A percentile compares a stretch with the other conserved stretches of the same genome.
Evolutionary conservation across 2,888 invertebrate species (phyloP).

Genomic region (Neoaliturus tenellus): DNA sequence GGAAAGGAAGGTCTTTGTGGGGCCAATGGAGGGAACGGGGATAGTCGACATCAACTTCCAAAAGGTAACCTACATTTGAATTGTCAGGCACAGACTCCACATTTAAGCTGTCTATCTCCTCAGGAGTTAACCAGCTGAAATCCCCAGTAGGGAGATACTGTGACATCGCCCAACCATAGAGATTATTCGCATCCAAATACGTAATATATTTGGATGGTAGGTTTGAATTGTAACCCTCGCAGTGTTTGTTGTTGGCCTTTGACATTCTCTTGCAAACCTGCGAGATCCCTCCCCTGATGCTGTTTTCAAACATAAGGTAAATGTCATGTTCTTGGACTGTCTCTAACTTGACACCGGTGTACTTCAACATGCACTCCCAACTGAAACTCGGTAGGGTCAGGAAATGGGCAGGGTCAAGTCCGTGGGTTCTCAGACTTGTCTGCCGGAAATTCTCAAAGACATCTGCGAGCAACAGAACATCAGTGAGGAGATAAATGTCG

Average conservation of each 20-base stretch:
- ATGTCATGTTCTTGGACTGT: constrained; percentile 12
- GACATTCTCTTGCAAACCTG: not conserved
- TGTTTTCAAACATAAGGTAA: constrained; percentile 51
- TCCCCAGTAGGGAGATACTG: constrained; percentile 67
- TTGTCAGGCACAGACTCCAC: constrained; percentile 17
- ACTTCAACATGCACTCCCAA: constrained; percentile 68
- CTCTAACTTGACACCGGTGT: not conserved
- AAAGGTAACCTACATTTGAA: constrained; percentile 62
- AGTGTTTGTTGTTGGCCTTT: constrained; percentile 42
- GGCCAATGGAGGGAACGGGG: constrained; percentile 35
- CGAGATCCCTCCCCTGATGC: constrained; percentile 39
- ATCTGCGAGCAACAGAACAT: constrained; percentile 70
- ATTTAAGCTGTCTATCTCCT: constrained; percentile 6
- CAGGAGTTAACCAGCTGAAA: constrained; percentile 67
- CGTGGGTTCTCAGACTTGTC: constrained; percentile 66
- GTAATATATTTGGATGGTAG: not conserved
- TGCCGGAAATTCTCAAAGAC: constrained; percentile 70
- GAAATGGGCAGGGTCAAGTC: constrained; percentile 68
- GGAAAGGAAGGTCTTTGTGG: constrained; percentile 45
- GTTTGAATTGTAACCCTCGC: constrained; percentile 30
- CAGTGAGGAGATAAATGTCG: constrained; percentile 70
- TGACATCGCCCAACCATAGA: constrained; percentile 70
- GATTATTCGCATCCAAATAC: constrained; percentile 70
- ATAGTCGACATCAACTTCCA: constrained; percentile 67
- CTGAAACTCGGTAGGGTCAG: constrained; percentile 66